These are phyloP conservation scores for Drosophila subsilvestris DNA, from an alignment of 2,888 invertebrate genomes.

Conservation along the genomic window DNA sequence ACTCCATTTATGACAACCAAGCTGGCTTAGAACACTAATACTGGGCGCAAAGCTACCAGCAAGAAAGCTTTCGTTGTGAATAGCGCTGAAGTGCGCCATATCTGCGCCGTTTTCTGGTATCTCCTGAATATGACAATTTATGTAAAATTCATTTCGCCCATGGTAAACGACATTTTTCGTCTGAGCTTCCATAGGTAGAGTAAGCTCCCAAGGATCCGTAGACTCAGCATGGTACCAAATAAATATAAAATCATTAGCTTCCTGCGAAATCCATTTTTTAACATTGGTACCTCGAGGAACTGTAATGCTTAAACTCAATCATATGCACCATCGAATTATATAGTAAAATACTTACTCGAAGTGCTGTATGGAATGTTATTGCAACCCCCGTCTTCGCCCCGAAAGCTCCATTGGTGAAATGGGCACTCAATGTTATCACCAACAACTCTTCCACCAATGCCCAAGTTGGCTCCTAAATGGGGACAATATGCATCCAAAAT, in stretches of 20 bases:
- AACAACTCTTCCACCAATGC: slow-evolving; percentile 90
- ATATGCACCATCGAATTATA: background rate
- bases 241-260: slow-evolving; percentile 90
- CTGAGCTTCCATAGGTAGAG: slow-evolving; percentile 86
- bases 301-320: slow-evolving; percentile 71
- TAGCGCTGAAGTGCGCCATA: slow-evolving; percentile 90
- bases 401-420: slow-evolving; percentile 94
- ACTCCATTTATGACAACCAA: slow-evolving; percentile 86
- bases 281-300: slow-evolving; percentile 89
- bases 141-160: slow-evolving; percentile 91
- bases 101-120: slow-evolving; percentile 96
- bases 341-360: slow-evolving; percentile 14
- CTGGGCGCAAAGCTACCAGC: slow-evolving; percentile 84
- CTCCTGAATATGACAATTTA: slow-evolving; percentile 91
- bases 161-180: slow-evolving; percentile 87
- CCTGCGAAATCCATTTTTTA: slow-evolving; percentile 88
- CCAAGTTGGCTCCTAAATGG: slow-evolving; percentile 94
- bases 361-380: slow-evolving; percentile 89
- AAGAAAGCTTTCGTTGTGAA: slow-evolving; percentile 88
- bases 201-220: slow-evolving; percentile 89
- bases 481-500: slow-evolving; percentile 95
- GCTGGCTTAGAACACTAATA: slow-evolving; percentile 77
- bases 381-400: slow-evolving; percentile 90
- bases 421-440: slow-evolving; percentile 94
- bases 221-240: slow-evolving; percentile 93